A percentile compares a stretch with the other conserved stretches of the same genome.
phyloP scores from a whole-genome alignment of 2,797 vertebrate genomes.

The Cuniculus paca region DNA sequence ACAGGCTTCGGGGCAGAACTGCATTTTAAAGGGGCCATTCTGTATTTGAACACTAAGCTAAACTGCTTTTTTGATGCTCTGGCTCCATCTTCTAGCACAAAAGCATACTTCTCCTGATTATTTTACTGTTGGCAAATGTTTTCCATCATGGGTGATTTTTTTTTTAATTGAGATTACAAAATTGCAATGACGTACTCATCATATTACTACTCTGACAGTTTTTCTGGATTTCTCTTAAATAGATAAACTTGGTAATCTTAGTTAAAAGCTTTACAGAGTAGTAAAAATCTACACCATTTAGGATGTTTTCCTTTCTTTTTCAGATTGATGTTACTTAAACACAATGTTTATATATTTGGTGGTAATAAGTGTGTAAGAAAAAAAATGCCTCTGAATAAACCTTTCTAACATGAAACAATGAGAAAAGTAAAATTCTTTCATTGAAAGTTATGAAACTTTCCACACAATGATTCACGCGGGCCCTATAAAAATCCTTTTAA shows the following conservation, averaged over 20 bases:
- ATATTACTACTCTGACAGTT: not conserved
- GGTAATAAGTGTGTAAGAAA: slow-evolving; percentile 5
- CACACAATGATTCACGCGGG: slow-evolving; percentile 27
- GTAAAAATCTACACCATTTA: slow-evolving; percentile 48
- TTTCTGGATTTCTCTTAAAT: slow-evolving; percentile 35
- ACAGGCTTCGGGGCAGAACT: not conserved
- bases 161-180: not conserved
- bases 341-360: not conserved
- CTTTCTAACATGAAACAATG: slow-evolving; percentile 27
- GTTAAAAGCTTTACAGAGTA: slow-evolving; percentile 32
- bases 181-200: not conserved
- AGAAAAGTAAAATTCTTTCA: slow-evolving; percentile 65
- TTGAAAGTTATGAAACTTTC: slow-evolving; percentile 45
- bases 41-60: not conserved
- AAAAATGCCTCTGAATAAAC: slow-evolving; percentile 24
- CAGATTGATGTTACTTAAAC: slow-evolving; percentile 11
- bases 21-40: not conserved
- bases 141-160: not conserved
- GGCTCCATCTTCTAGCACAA: not conserved
- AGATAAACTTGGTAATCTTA: slow-evolving; percentile 38
- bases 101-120: not conserved
- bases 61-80: not conserved
- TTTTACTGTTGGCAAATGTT: not conserved
- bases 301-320: not conserved
- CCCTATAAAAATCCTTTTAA: slow-evolving; percentile 56